Base-by-base conservation (phyloP, 2,888 invertebrate genomes). In the Acrobasis repandana region DNA sequence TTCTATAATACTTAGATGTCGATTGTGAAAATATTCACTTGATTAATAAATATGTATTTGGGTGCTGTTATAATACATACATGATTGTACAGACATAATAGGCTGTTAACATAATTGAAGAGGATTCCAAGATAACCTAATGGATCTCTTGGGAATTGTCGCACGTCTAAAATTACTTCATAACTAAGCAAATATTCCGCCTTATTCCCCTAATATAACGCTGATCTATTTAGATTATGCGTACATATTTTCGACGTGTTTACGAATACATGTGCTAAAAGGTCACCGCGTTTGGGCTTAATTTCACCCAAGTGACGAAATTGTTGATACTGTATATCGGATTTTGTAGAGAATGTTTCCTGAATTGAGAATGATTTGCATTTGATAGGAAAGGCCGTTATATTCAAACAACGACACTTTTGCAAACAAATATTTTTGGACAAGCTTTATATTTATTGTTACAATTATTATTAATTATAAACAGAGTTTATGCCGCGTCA, bases 91-190 rank as follows among this genome's bases (percentile, higher is more conserved):
- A 11, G 34, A 15, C 10, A 8, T 15, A 34, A 52, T 33, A 2
- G 52, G n/a, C 8, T 36, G 52, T 52, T 52, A 34, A 33, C 52
- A n/a, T 52, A 52, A 52, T 52, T 52, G 28, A 52, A 52, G 52
- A 15, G 52, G 52, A 33, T 36, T 34, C 52, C n/a, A 28, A 36
- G 52, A 52, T 52, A 33, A 34, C 8, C 20, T 52, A 52, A 52
- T 52, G 36, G 33, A 15, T 15, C 52, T 15, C 9, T 33, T 33
- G 52, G 52, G 52, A 15, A 15, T n/a, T 52, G 15, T 36, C 9
- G 11, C 33, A 52, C n/a, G 43, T 14, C 43, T 43, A 43, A 43
- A 43, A 43, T 43, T 1, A 38, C 9, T 38, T 11, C 2, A 43
- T n/a, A 3, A 43, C 14, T 43, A 5, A 14, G 5, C 4, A 38